Conservation (phyloP, 2,888 invertebrate species). For the Macrophya alboannulata region DNA sequence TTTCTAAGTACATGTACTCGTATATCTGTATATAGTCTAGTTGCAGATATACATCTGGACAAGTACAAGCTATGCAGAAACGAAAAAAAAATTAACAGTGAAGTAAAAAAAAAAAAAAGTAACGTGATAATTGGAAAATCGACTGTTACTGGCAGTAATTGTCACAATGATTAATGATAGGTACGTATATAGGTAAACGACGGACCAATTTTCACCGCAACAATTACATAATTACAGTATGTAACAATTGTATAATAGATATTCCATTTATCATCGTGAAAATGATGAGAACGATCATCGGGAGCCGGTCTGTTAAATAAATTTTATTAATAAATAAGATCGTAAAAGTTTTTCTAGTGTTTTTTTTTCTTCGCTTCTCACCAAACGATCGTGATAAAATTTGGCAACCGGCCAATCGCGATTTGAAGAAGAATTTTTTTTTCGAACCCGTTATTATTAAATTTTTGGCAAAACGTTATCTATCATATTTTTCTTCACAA, state of each 20-base stretch:
- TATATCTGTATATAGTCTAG: neutral
- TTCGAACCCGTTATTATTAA: neutral
- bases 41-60: neutral
- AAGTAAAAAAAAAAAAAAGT: neutral
- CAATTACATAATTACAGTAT: neutral
- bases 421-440: constrained; percentile 3
- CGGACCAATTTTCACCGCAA: neutral
- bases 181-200: neutral
- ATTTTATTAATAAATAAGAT: neutral
- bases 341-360: neutral
- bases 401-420: neutral
- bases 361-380: no score
- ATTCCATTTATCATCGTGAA: neutral
- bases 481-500: neutral
- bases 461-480: neutral
- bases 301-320: neutral
- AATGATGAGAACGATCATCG: neutral
- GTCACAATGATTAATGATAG: constrained; percentile 20
- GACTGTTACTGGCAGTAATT: neutral
- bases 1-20: neutral
- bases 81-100: neutral
- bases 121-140: neutral
- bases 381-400: neutral
- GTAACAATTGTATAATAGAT: neutral
- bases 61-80: neutral